Evolutionary conservation across 1,140 invertebrate genomes (phyloP).

Genomic region (Drosophila orena): DNA sequence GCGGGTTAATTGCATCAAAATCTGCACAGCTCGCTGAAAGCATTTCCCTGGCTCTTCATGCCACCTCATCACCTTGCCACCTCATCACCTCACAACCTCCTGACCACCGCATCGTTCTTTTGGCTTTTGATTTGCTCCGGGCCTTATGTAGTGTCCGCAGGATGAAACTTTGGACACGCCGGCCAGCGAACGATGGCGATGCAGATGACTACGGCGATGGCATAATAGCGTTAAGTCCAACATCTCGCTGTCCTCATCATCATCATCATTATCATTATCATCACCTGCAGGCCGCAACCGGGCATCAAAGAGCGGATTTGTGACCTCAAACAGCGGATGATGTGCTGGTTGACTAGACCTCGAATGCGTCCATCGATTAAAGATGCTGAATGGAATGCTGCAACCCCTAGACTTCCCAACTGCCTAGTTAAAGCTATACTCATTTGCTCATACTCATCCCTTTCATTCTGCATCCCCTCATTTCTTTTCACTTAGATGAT

Average conservation of each 20-base stretch:
- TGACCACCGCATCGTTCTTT: constrained; percentile 11
- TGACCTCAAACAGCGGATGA: background rate
- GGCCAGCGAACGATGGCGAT: background rate
- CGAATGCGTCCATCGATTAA: background rate
- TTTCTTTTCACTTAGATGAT: too few relatives aligned
- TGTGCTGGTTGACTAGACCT: background rate
- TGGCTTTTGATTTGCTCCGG: constrained; percentile 38
- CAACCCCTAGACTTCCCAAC: too few relatives aligned
- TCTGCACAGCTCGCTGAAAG: constrained; percentile 41
- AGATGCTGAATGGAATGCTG: background rate
- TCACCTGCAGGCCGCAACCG: constrained; percentile 5
- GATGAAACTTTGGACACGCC: constrained; percentile 19
- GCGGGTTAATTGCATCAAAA: constrained; percentile 65
- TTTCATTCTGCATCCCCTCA: too few relatives aligned
- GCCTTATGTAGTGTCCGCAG: constrained; percentile 22
- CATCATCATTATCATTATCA: background rate
- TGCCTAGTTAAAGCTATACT: too few relatives aligned
- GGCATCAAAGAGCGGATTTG: background rate
- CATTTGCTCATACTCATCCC: too few relatives aligned
- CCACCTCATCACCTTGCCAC: background rate
- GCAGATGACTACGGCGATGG: background rate
- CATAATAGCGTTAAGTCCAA: constrained; percentile 39
- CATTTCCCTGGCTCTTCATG: background rate
- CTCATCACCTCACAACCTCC: background rate
- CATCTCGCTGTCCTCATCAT: constrained; percentile 17